phyloP scores from a whole-genome alignment of 1,140 invertebrate species.

The Sinonovacula constricta region DNA sequence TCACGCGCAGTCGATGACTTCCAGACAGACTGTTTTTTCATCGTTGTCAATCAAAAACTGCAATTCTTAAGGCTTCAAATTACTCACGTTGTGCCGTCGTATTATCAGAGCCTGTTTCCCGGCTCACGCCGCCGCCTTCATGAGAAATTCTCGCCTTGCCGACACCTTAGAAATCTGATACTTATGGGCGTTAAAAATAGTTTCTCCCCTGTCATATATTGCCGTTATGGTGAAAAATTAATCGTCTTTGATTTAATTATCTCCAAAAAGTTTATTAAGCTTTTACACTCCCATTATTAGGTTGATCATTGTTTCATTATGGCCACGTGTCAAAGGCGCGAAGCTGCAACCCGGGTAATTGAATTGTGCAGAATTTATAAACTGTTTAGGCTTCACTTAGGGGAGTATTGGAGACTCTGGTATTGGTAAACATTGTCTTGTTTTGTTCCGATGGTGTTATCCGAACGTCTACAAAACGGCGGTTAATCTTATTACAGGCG shows the following conservation, averaged over 20 bases:
- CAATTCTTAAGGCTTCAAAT: not conserved
- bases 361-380: conserved; percentile 53
- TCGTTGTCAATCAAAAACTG: not conserved
- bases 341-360: conserved; percentile 52
- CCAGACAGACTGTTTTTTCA: too few species aligned
- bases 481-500: conserved; percentile 39
- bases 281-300: conserved; percentile 47
- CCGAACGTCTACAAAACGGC: conserved; percentile 49
- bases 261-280: conserved; percentile 45
- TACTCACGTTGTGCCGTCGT: not conserved
- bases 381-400: conserved; percentile 52
- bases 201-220: conserved; percentile 42
- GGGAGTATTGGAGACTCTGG: conserved; percentile 40
- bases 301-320: conserved; percentile 51
- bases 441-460: conserved; percentile 49
- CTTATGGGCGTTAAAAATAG: conserved; percentile 46
- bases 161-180: conserved; percentile 42
- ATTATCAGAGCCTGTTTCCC: not conserved
- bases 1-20: too few species aligned
- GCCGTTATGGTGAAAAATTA: conserved; percentile 52
- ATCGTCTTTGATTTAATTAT: conserved; percentile 54
- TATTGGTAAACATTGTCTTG: conserved; percentile 53
- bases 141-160: conserved; percentile 29
- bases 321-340: conserved; percentile 28
- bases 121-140: not conserved